Evolutionary conservation across 2,888 invertebrate species (phyloP), one percentile per base, ranked within the genome.

Genomic region (Dermolepida albohirtum): DNA sequence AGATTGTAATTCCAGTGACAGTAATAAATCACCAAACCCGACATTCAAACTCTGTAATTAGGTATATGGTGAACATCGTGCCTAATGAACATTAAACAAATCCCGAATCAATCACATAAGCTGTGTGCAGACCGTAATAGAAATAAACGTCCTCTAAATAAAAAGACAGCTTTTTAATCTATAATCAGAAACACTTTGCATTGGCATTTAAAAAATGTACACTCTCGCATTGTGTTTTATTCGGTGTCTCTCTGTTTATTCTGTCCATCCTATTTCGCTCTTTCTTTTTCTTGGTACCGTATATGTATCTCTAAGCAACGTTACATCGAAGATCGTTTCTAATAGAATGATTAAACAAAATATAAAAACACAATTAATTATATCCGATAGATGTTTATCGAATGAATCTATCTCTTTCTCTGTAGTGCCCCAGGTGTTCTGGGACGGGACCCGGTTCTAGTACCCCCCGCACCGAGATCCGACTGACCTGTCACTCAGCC

Each of bases 361-460:
- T 83, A 82, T 82, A 81, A 83, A 82, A 83, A 83, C 81, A 83
- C 83, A 83, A 82, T 83, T 83, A 83, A 82, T 83, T 82, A 82
- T 81, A 80, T 78, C 78, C 79, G 79, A 81, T 80, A 78, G 81
- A 81, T 82, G 78, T 78, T 62, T 82, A 82, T 82, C 82, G 76
- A 39, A 74, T 67, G 67, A 71, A 73, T 69, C 69, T 67, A 59
- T 73, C 66, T 70, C 70, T 62, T 47, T 62, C 47, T 62, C 59
- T 47, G 47, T 71, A 67, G 72, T 77, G 79, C 82, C 82, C 82
- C 82, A 82, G 82, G 82, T 82, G 82, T 81, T 79, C 75, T 80
- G 78, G 75, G 74, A 74, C 78, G 78, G 74, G 74, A 74, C 78
- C 75, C 77, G 77, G 70, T 70, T 71, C 70, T 69, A 70, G 69